Evolutionary conservation across 1,140 invertebrate species (phyloP).

Genomic region (Lethocerus indicus): DNA sequence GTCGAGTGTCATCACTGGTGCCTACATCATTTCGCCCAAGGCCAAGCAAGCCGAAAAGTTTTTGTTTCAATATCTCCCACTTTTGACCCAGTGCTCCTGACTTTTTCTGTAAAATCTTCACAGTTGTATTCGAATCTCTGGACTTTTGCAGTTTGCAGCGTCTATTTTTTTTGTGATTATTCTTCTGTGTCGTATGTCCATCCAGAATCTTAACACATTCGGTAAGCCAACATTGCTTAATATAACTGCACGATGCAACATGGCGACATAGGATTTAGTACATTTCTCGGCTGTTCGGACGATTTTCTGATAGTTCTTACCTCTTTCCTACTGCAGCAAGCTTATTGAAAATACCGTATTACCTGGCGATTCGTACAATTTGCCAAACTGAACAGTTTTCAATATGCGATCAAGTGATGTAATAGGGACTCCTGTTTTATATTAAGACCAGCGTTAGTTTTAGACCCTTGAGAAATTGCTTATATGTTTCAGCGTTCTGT

Average conservation of each 20-base stretch:
- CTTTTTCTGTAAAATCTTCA: no score
- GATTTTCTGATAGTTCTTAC: conserved; percentile 1
- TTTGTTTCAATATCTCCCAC: no score
- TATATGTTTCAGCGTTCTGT: no score
- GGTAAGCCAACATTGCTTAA: conserved; percentile 36
- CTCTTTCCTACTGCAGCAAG: background rate
- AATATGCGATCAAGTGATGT: background rate
- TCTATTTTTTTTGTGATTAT: conserved; percentile 4
- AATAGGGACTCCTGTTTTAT: background rate
- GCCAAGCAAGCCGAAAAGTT: no score
- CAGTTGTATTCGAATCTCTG: no score
- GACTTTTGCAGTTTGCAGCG: conserved; percentile 11
- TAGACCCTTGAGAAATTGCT: no score
- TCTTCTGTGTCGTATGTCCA: conserved; percentile 88
- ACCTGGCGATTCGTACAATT: background rate
- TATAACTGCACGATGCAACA: background rate
- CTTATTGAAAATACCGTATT: background rate
- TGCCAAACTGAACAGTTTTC: background rate
- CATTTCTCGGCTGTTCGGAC: background rate
- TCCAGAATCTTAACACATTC: conserved; percentile 90
- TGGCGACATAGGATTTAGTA: conserved; percentile 1
- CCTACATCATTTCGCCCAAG: no score
- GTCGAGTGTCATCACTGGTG: no score
- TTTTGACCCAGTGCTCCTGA: no score
- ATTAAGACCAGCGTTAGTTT: no score